These are phyloP conservation scores for Halocynthia aurantium DNA, from an alignment of 23 tunicate species.

Conservation along the genomic window DNA sequence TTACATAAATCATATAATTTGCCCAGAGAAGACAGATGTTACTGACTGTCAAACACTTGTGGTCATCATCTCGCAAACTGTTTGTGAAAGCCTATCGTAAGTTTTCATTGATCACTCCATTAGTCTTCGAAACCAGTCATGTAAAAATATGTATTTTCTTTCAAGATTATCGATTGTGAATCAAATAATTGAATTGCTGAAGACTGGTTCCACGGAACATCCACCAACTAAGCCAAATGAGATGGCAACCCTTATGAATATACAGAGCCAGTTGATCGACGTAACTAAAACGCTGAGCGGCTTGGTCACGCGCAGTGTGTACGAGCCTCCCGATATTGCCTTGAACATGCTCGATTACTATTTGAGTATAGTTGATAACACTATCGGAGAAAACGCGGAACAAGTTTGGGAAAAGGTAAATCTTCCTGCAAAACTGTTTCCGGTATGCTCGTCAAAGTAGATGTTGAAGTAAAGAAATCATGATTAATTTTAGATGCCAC, in stretches of 20 bases:
- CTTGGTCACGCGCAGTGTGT: background rate
- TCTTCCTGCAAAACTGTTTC: background rate
- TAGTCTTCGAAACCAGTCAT: background rate
- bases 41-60: background rate
- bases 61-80: background rate
- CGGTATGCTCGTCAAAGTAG: background rate
- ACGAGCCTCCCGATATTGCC: background rate
- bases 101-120: too few species aligned
- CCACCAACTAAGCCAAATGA: slow-evolving; percentile 15
- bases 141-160: background rate
- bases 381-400: slow-evolving; percentile 41
- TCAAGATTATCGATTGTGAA: background rate
- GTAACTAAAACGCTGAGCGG: slow-evolving; percentile 24
- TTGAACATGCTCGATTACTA: slow-evolving; percentile 40
- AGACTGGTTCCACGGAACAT: background rate
- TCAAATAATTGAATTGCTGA: background rate
- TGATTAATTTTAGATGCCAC: slow-evolving; percentile 11
- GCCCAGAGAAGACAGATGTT: background rate
- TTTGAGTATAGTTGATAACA: slow-evolving; percentile 51
- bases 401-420: slow-evolving; percentile 60
- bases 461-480: background rate
- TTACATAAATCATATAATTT: background rate
- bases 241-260: slow-evolving; percentile 39
- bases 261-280: slow-evolving; percentile 20
- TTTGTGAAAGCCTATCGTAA: background rate